Conservation (phyloP, 2,113 vertebrate species). For the Nesospiza acunhae region DNA sequence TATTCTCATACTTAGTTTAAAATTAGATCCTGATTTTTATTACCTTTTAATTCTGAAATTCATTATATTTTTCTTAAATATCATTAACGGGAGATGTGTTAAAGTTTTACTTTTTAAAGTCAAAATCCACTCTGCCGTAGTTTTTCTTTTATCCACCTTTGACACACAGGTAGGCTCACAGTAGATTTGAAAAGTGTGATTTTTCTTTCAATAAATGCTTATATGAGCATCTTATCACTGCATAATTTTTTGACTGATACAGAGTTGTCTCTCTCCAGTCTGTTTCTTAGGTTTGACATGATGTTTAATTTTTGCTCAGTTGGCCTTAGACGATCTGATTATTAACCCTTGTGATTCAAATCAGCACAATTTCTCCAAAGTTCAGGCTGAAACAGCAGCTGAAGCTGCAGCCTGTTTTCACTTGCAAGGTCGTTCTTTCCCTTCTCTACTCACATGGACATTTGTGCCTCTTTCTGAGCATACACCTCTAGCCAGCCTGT, state of each 20-base stretch:
- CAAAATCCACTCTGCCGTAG: not conserved
- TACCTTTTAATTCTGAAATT: not conserved
- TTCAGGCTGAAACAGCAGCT: not conserved
- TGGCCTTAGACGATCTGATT: not conserved
- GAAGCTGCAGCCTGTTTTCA: not conserved
- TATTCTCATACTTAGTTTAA: not conserved
- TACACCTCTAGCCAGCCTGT: not conserved
- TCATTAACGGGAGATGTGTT: not conserved
- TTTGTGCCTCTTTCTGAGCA: not conserved
- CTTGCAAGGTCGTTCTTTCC: not conserved
- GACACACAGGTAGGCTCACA: not conserved
- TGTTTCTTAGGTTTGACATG: not conserved
- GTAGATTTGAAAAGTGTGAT: not conserved
- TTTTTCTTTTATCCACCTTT: not conserved
- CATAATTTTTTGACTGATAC: not conserved
- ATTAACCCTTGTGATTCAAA: not conserved
- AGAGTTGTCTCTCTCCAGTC: not conserved
- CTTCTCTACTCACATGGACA: not conserved
- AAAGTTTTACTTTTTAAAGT: not conserved
- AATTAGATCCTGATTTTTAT: not conserved
- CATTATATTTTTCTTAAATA: not conserved
- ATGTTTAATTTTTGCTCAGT: not conserved
- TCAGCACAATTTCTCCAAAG: not conserved
- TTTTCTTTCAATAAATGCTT: not conserved
- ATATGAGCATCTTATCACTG: not conserved